Percentiles rank a stretch among this genome's conserved stretches.
Evolutionary conservation across 64 coral and sea anemone genomes (phyloP).

Genomic region (Orbicella faveolata): DNA sequence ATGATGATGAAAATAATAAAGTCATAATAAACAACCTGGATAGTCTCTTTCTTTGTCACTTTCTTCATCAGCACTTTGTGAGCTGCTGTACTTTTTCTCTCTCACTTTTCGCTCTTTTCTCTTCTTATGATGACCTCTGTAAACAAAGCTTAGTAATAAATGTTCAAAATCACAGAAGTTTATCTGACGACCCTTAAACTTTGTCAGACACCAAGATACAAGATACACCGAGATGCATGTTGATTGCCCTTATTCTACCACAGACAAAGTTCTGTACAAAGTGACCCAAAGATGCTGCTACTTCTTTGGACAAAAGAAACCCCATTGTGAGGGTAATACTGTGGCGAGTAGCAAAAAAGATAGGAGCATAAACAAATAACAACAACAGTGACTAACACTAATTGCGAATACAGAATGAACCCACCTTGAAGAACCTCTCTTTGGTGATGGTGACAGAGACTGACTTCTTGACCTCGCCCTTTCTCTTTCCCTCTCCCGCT

Average conservation of each 20-base stretch:
- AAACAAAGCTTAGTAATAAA: background rate
- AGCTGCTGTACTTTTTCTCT: conserved; percentile 44
- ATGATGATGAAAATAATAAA: no score
- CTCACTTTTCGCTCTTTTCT: conserved; percentile 54
- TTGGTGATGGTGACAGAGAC: conserved; percentile 56
- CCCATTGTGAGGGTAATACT: no score
- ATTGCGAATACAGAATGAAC: background rate
- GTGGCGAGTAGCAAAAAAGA: no score
- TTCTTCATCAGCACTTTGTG: conserved; percentile 71
- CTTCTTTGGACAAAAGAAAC: no score
- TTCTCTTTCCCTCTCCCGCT: conserved; percentile 56
- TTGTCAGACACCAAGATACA: background rate
- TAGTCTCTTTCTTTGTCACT: conserved; percentile 75
- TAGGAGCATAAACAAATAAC: no score
- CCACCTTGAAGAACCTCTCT: conserved; percentile 29
- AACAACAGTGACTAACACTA: no score
- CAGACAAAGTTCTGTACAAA: no score
- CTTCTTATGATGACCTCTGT: conserved; percentile 48
- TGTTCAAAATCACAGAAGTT: background rate
- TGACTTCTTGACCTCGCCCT: conserved; percentile 56
- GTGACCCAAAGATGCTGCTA: no score
- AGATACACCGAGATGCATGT: no score
- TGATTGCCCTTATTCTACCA: background rate
- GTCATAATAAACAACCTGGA: background rate
- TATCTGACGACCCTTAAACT: background rate